Evolutionary conservation across 2,113 vertebrate genomes (phyloP), one percentile per base, ranked within the genome.

Genomic region (Chinchilla lanigera): DNA sequence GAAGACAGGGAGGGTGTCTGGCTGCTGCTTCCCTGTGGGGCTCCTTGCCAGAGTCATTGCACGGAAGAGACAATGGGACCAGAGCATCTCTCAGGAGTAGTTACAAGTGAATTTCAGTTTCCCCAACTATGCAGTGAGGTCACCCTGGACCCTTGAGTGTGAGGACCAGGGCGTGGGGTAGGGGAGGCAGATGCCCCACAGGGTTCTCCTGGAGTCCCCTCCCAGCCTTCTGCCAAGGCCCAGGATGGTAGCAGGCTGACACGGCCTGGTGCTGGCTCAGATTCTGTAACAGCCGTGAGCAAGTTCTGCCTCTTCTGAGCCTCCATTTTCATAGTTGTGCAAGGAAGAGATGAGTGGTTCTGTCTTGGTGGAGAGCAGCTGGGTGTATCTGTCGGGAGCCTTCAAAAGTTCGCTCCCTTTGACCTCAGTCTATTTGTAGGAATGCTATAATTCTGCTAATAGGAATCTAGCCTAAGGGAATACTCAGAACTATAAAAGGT

Each of bases 401-500:
- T 77, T 93, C 3, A 50, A 65, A 80, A 52, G 28, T 44, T 52
- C 6, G 26, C 30, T 80, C 47, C 41, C 61, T 94, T 89, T 67
- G 22, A 78, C 50, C 44, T 50, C 47, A 30, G 28, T 78, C 75
- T 50, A 50, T 78, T 50, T 50, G 50, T 50, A 78, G 44, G 75
- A 16, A 28, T 50, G 67, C 69, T 77, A 0, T 47, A 67, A 44
- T 35, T 83, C 71, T 83, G 30, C 81, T 52, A 75, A 47, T 30
- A 83, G n/a, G 71, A 78, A 65, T 88, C 71, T 87, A 26, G n/a
- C 44, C 80, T 87, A 33, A 93, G 65, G 67, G 81, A 73, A 82
- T 81, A 78, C 67, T 83, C 22, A 82, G 47, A 82, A 96, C 78
- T 63, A 35, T 47, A 77, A 69, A 96, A 86, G 41, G n/a, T 67